Evolutionary conservation across 2,888 invertebrate species (phyloP).

Genomic region (Ophion obscuratus): DNA sequence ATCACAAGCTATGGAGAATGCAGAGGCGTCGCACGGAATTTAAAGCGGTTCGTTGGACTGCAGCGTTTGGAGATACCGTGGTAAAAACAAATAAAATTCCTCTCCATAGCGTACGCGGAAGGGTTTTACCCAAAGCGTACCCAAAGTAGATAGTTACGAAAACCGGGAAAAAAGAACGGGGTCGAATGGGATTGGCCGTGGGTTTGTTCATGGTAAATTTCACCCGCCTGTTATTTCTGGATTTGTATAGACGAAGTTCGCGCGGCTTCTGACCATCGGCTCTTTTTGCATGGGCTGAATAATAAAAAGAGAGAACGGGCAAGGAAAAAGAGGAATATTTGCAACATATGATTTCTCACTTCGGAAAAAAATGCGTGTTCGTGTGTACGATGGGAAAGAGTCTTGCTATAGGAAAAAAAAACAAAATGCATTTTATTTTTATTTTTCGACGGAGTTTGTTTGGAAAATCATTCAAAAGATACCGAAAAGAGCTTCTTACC

Average conservation of each 20-base stretch:
- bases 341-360: not conserved
- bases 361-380: not conserved
- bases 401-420: no score
- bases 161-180: not conserved
- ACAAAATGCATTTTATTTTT: no score
- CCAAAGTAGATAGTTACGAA: not conserved
- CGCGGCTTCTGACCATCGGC: slow-evolving; percentile 1
- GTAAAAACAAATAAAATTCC: slow-evolving; percentile 22
- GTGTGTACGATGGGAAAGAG: no score
- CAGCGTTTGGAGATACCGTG: slow-evolving; percentile 24
- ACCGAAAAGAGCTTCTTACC: no score
- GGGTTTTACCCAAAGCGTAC: slow-evolving; percentile 8
- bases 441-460: no score
- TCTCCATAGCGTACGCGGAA: slow-evolving; percentile 2
- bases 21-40: slow-evolving; percentile 21
- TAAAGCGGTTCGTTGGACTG: slow-evolving; percentile 14
- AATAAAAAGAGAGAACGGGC: not conserved
- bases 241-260: not conserved
- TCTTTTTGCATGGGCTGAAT: slow-evolving; percentile 10
- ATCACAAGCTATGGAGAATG: not conserved
- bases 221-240: slow-evolving; percentile 22
- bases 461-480: no score
- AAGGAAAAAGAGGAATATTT: not conserved
- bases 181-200: not conserved
- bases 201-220: slow-evolving; percentile 33